Conservation (phyloP, 2,113 vertebrate species). For the Oceanites oceanicus region DNA sequence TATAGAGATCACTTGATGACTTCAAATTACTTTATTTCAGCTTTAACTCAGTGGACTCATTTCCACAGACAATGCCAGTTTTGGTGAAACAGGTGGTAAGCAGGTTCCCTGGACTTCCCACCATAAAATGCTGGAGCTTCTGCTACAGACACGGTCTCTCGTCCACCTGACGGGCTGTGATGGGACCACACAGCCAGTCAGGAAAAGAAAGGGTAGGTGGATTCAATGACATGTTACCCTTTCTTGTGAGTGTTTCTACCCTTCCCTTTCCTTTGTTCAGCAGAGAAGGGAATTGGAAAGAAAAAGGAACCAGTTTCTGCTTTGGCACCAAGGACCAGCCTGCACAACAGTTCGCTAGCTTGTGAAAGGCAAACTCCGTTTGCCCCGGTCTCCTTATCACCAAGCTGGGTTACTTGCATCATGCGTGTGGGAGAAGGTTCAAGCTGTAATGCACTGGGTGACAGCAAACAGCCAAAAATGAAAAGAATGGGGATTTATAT, state of each 20-base stretch:
- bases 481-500: not conserved
- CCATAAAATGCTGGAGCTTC: not conserved
- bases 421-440: not conserved
- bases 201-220: not conserved
- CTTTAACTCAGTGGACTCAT: not conserved
- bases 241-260: not conserved
- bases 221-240: not conserved
- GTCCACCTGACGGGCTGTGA: accelerated
- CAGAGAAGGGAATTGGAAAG: not conserved
- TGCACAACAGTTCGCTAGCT: not conserved
- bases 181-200: not conserved
- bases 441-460: not conserved
- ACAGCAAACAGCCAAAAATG: not conserved
- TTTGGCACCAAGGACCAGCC: not conserved
- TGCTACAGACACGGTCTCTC: not conserved
- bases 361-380: not conserved
- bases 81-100: not conserved
- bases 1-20: not conserved
- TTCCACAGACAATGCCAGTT: not conserved
- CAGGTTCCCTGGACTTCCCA: not conserved
- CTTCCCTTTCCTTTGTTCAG: not conserved
- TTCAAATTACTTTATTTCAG: not conserved
- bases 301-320: not conserved
- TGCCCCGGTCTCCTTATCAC: accelerated
- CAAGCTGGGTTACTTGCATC: not conserved